These are phyloP conservation scores for Microcaecilia unicolor DNA, from an alignment of 2,797 vertebrate species.

Conservation along the genomic window DNA sequence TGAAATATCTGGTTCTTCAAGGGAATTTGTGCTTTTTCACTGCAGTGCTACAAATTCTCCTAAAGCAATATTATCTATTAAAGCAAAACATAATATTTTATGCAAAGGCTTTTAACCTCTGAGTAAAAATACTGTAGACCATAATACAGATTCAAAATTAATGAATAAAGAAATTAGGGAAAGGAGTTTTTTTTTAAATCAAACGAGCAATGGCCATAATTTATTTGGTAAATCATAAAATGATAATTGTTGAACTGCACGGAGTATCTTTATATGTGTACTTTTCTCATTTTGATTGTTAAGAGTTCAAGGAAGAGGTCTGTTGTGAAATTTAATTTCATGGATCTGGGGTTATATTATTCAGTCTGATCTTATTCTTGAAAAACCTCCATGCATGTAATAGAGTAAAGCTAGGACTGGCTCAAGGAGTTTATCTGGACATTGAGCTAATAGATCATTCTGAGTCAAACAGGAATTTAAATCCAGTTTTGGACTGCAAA, in stretches of 20 bases:
- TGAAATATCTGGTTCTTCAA: too few species aligned
- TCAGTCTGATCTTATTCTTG: constrained; percentile 5
- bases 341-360: constrained; percentile 10
- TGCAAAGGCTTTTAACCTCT: constrained; percentile 10
- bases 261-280: constrained; percentile 12
- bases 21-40: too few species aligned
- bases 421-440: too few species aligned
- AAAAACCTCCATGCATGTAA: too few species aligned
- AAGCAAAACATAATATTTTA: background rate
- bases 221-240: too few species aligned
- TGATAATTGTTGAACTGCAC: too few species aligned
- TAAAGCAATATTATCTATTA: constrained; percentile 14
- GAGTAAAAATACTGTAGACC: background rate
- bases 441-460: too few species aligned
- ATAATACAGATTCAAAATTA: too few species aligned
- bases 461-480: too few species aligned
- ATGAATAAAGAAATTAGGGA: too few species aligned
- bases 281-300: constrained; percentile 26
- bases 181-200: constrained; percentile 7
- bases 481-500: too few species aligned
- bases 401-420: too few species aligned
- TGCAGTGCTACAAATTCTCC: background rate
- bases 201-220: background rate
- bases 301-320: constrained; percentile 12
- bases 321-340: constrained; percentile 12